Conservation (phyloP, 2,113 vertebrate species). For the Ramphastos sulfuratus region DNA sequence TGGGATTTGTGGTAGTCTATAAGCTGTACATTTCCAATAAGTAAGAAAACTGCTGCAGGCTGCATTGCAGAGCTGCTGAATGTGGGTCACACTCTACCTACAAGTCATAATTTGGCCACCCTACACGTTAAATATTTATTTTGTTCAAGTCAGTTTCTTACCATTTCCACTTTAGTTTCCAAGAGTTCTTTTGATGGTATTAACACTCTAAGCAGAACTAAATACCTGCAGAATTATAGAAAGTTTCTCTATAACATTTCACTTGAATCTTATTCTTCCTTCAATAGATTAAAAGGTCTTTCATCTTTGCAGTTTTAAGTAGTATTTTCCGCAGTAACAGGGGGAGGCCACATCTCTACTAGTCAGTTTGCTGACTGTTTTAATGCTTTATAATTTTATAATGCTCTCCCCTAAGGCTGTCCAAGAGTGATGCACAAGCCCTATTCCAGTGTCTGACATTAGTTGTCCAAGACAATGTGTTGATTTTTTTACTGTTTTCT, state of each 20-base stretch:
- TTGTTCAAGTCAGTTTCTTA: slow-evolving; percentile 33
- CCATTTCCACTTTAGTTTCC: slow-evolving; percentile 19
- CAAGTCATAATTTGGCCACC: slow-evolving; percentile 17
- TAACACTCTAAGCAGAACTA: slow-evolving; percentile 56
- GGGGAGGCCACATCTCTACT: not conserved
- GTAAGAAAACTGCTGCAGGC: slow-evolving; percentile 25
- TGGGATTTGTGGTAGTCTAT: not conserved
- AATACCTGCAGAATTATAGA: slow-evolving; percentile 46
- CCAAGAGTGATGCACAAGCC: not conserved
- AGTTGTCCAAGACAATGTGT: slow-evolving; percentile 26
- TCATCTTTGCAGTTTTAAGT: slow-evolving; percentile 59
- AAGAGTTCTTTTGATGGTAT: slow-evolving; percentile 60
- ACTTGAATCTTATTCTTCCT: slow-evolving; percentile 43
- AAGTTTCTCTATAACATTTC: slow-evolving; percentile 33
- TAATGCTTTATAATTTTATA: slow-evolving; percentile 43
- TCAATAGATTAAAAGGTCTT: slow-evolving; percentile 61
- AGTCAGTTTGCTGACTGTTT: slow-evolving; percentile 49
- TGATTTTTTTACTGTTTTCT: slow-evolving; percentile 5
- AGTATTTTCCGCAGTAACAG: slow-evolving; percentile 49
- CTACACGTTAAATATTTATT: slow-evolving; percentile 51
- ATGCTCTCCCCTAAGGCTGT: slow-evolving; percentile 9
- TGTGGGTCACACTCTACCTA: slow-evolving; percentile 47
- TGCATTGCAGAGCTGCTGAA: slow-evolving; percentile 5
- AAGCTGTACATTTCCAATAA: slow-evolving; percentile 9
- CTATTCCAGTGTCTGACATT: not conserved